Percentiles rank a stretch among this genome's conserved stretches.
These are phyloP conservation scores for Prolemur simus DNA, from an alignment of 2,113 vertebrate genomes.

Conservation along the genomic window DNA sequence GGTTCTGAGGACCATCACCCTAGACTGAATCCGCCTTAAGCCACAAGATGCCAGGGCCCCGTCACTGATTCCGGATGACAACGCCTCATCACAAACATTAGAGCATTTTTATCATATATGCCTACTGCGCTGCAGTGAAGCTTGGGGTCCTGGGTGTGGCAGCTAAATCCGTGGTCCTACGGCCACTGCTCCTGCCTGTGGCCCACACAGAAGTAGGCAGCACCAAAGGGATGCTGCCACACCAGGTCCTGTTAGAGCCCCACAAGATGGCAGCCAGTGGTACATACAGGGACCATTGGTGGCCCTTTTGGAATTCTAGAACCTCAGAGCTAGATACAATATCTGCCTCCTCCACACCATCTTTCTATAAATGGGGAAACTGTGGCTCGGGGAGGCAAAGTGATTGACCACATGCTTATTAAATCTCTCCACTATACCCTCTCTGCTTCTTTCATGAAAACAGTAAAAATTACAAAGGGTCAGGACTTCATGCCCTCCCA, in stretches of 20 bases:
- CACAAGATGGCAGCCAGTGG: neutral
- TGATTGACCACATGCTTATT: neutral
- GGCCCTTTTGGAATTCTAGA: neutral
- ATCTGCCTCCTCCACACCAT: neutral
- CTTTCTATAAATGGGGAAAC: neutral
- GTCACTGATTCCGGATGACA: slow-evolving; percentile 37
- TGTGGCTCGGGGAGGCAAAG: neutral
- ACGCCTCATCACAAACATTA: slow-evolving; percentile 41
- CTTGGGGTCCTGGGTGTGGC: neutral
- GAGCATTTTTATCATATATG: neutral
- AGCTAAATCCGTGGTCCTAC: neutral
- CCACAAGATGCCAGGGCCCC: neutral
- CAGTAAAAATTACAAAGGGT: neutral
- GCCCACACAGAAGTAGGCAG: neutral
- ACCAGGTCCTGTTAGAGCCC: neutral
- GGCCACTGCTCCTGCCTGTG: neutral
- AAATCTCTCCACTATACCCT: neutral
- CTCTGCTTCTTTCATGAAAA: neutral
- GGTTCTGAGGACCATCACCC: neutral
- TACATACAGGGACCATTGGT: fast-evolving
- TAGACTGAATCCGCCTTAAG: neutral
- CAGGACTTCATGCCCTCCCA: neutral
- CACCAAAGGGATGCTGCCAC: no score
- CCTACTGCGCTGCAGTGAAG: slow-evolving; percentile 27
- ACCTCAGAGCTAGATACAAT: neutral